Base-by-base conservation (phyloP, 2,888 invertebrate species). In the Cheilosia urbana region DNA sequence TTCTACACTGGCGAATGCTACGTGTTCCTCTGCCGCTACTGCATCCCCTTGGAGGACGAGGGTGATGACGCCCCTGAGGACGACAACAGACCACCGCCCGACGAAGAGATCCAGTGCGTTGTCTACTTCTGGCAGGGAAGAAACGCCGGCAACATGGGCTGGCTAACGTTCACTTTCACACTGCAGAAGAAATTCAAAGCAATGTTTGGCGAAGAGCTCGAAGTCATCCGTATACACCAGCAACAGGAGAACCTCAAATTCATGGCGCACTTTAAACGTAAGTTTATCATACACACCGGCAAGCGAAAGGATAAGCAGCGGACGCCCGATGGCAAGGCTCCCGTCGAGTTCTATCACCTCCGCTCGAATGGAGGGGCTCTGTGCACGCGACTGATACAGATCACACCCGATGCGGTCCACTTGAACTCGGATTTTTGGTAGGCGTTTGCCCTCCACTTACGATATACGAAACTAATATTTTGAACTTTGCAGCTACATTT, bases 101-200 rank as follows among this genome's bases (percentile, higher is more conserved):
- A 92, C 19, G 92, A 92, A 73, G 92, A 92, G 69, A 96, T 96
- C 90, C 97, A 97, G 90, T 98, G 98, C 93, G 97, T 98, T 60
- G 99, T 99, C n/a, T 99, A 99, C 93, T 99, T 99, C 93, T 99
- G 99, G 99, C 99, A 99, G 93, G 99, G 99, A 0, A 94, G 97
- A 66, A 97, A 98, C 90, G 99, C 99, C 2, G 96, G 97, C 84
- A 99, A 99, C 93, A 99, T 99, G 99, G 99, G 99, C 78, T 99
- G 99, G 99, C 94, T 99, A 0, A 99, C 98, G 0, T 99, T 99
- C 93, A 99, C 99, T 0, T 99, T 99, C 93, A 98, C 98, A 88
- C 93, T 97, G 88, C 97, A 97, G 91, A 98, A 97, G 92, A 98
- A 97, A 91, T 98, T 98, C 91, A 97, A 97, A 91, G 94, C 95